Evolutionary conservation across 1,140 invertebrate genomes (phyloP).

Genomic region (Glomeris maerens): DNA sequence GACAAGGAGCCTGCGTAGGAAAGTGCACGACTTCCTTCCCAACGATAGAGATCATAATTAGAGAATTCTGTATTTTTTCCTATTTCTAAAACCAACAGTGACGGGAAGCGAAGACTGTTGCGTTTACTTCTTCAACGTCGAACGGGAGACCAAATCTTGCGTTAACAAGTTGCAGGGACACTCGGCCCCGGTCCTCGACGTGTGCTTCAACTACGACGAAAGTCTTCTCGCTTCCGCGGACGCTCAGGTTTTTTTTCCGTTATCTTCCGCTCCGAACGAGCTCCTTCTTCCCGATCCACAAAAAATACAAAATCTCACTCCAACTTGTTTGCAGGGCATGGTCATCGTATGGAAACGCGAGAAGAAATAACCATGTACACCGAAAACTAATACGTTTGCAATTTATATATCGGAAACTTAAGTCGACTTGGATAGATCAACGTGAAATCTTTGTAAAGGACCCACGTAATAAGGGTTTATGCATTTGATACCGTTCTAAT

Average conservation of each 20-base stretch:
- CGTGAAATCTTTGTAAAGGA: no score
- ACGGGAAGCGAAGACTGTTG: conserved; percentile 73
- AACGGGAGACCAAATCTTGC: conserved; percentile 47
- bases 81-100: conserved; percentile 38
- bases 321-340: conserved; percentile 37
- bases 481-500: no score
- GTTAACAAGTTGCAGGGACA: conserved; percentile 75
- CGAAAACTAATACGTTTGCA: no score
- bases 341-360: conserved; percentile 69
- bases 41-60: background rate
- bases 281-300: background rate
- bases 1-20: conserved; percentile 60
- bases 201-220: conserved; percentile 81
- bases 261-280: no score
- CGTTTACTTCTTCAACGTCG: conserved; percentile 69
- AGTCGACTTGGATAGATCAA: no score
- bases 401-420: no score
- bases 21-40: conserved; percentile 24
- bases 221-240: conserved; percentile 71
- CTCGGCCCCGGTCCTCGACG: conserved; percentile 60
- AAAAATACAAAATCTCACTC: background rate
- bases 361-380: no score
- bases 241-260: no score
- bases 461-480: no score
- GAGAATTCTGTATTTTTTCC: background rate